Evolutionary conservation across 2,888 invertebrate genomes (phyloP), one percentile per base, ranked within the genome.

Genomic region (Malthinus flaveolus): DNA sequence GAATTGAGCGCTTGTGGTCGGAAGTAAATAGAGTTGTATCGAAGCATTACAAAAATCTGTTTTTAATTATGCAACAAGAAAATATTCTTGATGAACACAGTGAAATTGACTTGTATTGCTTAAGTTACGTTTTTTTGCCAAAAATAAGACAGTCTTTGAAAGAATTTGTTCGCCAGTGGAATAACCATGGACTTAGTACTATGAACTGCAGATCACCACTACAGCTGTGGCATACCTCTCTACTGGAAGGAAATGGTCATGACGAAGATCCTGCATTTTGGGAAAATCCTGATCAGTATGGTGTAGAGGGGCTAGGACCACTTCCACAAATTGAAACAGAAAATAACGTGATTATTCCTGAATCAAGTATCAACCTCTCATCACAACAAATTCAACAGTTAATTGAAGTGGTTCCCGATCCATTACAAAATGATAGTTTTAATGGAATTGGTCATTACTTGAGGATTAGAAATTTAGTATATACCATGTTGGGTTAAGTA

Each of bases 1-100:
- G 57, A 34, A 56, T 56, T 23, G 56, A 56, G 44, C 32, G 56
- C 7, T 44, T 50, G 33, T 56, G 56, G 56, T 10, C 45, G 5
- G 56, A 56, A 51, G 45, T 56, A 32, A 50, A 56, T 35, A 32
- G 51, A 23, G 36, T 51, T 7, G 56, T 56, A 8, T 12, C 45
- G 7, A 50, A 36, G n/a, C 50, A 45, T 11, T 51, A 13, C 23
- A 50, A 51, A 46, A 33, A 50, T 9, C 11, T 50, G n/a, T 42
- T 51, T 10, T 23, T 23, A 23, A 23, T 23, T 23, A 23, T 23
- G 23, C 23, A 23, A 23, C 23, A 23, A 23, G 23, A 23, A 23
- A 23, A 23, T 23, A 23, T 23, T 23, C 34, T 56, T n/a, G 45
- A 44, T 45, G 36, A 56, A 46, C 12, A 12, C 34, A 44, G 42